phyloP scores from a whole-genome alignment of 1,140 invertebrate species.

The Bombus picipes region DNA sequence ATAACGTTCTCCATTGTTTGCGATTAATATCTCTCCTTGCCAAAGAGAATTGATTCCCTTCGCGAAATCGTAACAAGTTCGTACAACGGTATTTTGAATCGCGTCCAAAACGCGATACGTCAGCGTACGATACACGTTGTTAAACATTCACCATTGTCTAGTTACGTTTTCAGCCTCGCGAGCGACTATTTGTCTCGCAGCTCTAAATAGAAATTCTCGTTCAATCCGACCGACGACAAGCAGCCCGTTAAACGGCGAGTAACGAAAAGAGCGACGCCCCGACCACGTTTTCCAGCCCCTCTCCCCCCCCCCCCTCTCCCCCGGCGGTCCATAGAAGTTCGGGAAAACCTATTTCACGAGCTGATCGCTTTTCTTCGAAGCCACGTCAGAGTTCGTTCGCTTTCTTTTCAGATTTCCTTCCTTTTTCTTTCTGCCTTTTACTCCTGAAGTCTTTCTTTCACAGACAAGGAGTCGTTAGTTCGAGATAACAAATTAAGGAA shows the following conservation, averaged over 20 bases:
- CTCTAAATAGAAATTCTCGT: conserved; percentile 16
- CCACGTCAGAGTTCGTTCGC: neutral
- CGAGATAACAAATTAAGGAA: conserved; percentile 67
- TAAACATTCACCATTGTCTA: neutral
- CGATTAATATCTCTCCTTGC: neutral
- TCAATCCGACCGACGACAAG: neutral
- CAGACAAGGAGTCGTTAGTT: conserved; percentile 61
- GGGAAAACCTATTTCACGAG: conserved; percentile 14
- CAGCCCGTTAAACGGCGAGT: neutral
- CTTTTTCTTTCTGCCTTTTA: neutral
- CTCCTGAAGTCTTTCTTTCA: neutral
- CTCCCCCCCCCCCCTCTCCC: accelerated
- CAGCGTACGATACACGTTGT: neutral
- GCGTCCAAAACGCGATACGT: neutral
- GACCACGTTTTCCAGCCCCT: neutral
- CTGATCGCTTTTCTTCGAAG: conserved; percentile 13
- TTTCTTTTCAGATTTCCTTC: neutral
- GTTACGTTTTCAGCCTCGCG: neutral
- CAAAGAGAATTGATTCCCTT: neutral
- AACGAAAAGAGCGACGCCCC: neutral
- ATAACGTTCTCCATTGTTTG: neutral
- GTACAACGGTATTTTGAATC: neutral
- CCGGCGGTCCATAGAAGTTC: neutral
- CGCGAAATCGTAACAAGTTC: neutral
- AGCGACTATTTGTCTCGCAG: neutral